These are phyloP conservation scores for Paralvinella palmiformis DNA, from an alignment of 1,140 invertebrate species.

Conservation along the genomic window DNA sequence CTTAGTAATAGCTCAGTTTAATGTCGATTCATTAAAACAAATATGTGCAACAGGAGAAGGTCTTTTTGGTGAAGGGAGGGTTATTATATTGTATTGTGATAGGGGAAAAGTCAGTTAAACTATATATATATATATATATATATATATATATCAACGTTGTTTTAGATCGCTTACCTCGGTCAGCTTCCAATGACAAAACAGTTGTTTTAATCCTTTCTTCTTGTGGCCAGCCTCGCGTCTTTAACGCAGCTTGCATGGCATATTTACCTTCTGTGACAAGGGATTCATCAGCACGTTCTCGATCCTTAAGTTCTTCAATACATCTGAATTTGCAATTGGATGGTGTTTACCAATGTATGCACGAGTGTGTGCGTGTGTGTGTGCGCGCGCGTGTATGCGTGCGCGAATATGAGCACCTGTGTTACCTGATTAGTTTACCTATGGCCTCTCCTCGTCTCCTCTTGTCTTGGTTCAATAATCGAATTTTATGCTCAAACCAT, in stretches of 20 bases:
- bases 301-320: not conserved
- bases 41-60: no score
- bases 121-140: no score
- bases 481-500: constrained; percentile 15
- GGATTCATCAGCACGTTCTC: constrained; percentile 4
- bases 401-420: not conserved
- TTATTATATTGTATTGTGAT: no score
- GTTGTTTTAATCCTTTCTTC: constrained; percentile 10
- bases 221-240: not conserved
- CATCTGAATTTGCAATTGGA: not conserved
- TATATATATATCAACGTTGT: no score
- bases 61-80: no score
- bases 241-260: not conserved
- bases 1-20: no score
- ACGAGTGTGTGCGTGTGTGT: not conserved
- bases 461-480: constrained; percentile 14
- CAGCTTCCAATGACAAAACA: constrained; percentile 6
- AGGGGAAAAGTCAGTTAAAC: no score
- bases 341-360: not conserved
- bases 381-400: not conserved
- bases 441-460: constrained; percentile 12
- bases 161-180: constrained; percentile 2
- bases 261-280: constrained; percentile 9
- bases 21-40: no score
- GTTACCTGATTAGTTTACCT: constrained; percentile 4